Conservation (phyloP, 92 coral and sea anemone genomes). For the Parazoanthus atlanticus region DNA sequence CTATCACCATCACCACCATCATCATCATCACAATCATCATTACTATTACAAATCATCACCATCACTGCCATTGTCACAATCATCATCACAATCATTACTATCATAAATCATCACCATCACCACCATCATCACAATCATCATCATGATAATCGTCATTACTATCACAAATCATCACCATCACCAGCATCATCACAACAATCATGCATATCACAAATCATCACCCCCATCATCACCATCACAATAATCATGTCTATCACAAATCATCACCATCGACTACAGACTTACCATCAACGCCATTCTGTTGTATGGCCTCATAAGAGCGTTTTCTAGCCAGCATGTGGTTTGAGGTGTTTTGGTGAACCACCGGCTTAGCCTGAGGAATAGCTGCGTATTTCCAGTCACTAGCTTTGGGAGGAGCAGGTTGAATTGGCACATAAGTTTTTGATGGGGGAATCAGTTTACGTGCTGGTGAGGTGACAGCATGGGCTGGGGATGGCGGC, state of each 20-base stretch:
- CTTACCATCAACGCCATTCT: conserved; percentile 97
- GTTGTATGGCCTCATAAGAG: conserved; percentile 84
- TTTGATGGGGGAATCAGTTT: conserved; percentile 94
- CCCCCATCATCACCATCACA: background rate
- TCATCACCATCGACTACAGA: background rate
- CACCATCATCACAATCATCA: background rate
- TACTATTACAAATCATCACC: background rate
- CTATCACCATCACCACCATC: background rate
- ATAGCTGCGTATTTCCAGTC: conserved; percentile 91
- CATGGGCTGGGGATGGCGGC: conserved; percentile 78
- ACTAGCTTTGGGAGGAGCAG: conserved; percentile 77
- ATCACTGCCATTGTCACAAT: background rate
- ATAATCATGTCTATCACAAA: background rate
- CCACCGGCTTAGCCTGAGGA: conserved; percentile 85
- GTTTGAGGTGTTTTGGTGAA: conserved; percentile 64
- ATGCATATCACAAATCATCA: background rate
- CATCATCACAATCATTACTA: background rate
- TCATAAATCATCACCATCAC: background rate
- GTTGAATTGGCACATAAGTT: conserved; percentile 71
- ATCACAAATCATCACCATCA: background rate
- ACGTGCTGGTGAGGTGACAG: conserved; percentile 90
- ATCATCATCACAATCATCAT: background rate
- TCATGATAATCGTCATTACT: background rate
- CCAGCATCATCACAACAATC: background rate
- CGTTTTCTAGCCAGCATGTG: conserved; percentile 96